Percentiles rank a stretch among this genome's conserved stretches.
phyloP scores from a whole-genome alignment of 2,113 vertebrate genomes.

The Pithys albifrons region DNA sequence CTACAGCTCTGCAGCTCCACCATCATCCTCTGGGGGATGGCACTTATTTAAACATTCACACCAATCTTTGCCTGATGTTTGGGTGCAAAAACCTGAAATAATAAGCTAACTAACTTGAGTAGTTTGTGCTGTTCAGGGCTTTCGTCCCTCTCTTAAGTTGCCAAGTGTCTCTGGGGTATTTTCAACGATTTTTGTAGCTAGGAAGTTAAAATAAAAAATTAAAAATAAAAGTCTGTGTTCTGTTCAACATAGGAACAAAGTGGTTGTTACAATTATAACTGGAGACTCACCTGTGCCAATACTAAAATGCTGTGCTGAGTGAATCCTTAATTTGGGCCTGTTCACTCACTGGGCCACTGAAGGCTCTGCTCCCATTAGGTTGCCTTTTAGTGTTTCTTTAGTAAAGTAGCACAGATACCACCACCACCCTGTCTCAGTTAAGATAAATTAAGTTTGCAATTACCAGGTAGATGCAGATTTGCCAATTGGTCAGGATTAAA shows the following conservation, averaged over 20 bases:
- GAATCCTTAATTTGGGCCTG: neutral
- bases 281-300: neutral
- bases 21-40: neutral
- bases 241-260: neutral
- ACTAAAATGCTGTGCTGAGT: neutral
- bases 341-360: neutral
- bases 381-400: neutral
- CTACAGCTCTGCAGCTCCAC: neutral
- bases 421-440: fast-evolving
- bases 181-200: neutral
- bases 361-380: no score
- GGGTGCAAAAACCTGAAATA: neutral
- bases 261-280: fast-evolving
- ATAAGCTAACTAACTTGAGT: neutral
- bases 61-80: neutral
- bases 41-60: neutral
- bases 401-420: neutral
- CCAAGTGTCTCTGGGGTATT: neutral
- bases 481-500: fast-evolving
- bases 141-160: neutral
- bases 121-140: neutral
- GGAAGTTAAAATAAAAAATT: neutral
- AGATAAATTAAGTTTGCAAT: no score
- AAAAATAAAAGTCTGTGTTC: neutral
- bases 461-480: fast-evolving